Percentiles rank a stretch among this genome's conserved stretches.
Evolutionary conservation across 2,797 vertebrate genomes (phyloP).

Genomic region (Chaenodraco wilsoni): DNA sequence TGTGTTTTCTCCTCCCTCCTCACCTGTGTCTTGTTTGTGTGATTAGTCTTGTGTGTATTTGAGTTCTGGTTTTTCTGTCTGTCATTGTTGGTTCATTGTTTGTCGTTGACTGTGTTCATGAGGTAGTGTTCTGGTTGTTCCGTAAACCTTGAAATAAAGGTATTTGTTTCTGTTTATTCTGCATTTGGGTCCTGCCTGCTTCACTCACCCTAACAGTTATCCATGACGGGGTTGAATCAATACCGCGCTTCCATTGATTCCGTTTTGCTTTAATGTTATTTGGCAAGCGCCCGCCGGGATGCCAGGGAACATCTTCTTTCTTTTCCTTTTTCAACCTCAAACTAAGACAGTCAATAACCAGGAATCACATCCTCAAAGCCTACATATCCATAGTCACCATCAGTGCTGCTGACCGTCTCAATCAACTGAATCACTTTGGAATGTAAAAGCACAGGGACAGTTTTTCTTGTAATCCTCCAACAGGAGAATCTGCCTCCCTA

Average conservation of each 20-base stretch:
- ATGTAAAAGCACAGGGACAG: conserved; percentile 33
- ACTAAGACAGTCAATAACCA: conserved; percentile 58
- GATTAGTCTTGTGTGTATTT: too few relatives aligned
- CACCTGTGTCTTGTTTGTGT: too few relatives aligned
- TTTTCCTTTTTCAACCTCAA: conserved; percentile 35
- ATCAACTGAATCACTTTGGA: conserved; percentile 46
- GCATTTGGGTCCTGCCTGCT: too few relatives aligned
- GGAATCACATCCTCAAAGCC: conserved; percentile 50
- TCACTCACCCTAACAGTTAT: conserved; percentile 36
- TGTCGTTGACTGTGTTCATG: too few relatives aligned
- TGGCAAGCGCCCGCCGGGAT: conserved; percentile 43
- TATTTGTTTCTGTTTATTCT: too few relatives aligned
- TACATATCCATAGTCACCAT: conserved; percentile 41
- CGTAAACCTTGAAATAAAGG: too few relatives aligned
- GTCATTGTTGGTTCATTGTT: too few relatives aligned
- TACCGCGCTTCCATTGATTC: conserved; percentile 67
- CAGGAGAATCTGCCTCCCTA: conserved; percentile 44
- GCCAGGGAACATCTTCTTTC: conserved; percentile 21
- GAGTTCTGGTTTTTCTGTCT: too few relatives aligned
- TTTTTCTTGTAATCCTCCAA: conserved; percentile 34
- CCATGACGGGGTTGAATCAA: conserved; percentile 64
- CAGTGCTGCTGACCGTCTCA: conserved; percentile 22
- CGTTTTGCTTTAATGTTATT: conserved; percentile 62
- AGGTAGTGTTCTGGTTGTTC: too few relatives aligned
- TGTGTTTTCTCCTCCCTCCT: too few relatives aligned